Evolutionary conservation across 2,113 vertebrate species (phyloP), one percentile per base, ranked within the genome.

Genomic region (Thomomys bottae): DNA sequence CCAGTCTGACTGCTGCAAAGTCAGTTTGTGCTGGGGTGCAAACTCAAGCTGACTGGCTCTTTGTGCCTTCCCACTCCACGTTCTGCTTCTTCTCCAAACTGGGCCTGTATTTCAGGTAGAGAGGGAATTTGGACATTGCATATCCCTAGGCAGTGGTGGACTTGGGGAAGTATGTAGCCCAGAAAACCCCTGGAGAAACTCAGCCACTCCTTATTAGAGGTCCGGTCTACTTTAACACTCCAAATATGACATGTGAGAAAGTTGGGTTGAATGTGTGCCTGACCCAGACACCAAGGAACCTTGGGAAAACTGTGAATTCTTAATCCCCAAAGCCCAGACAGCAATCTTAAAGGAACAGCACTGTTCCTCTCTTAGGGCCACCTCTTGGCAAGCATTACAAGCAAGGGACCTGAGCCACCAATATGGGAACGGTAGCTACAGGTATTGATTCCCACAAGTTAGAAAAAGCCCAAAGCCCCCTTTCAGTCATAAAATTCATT

Each of bases 41-140:
- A 76, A 17, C 26, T 24, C 32, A 36, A 75, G 23, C 32, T 3
- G 7, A 4, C 3, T 79, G 61, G 36, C 23, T 87, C 6, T n/a
- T 11, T 40, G 28, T 49, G 30, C 15, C 32, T 2, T 42, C 28
- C 4, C 21, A 45, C 0, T 0, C 24, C 8, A 38, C 63, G 34
- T 17, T 21, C 45, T 4, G 11, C 77, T 36, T 32, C 54, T 10
- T 67, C 4, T 75, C 6, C 15, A 8, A 1, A 30, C n/a, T 70
- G 68, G 26, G 45, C 6, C 12, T 15, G 8, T 0, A 3, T 3
- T 54, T 54, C 49, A 54, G 23, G 67, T 4, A 49, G 15, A n/a
- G 38, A 61, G 8, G 12, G 14, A 36, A 15, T 42, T 17, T 81
- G 42, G 12, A 14, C 67, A 7, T 61, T n/a, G 23, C 17, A 0